Evolutionary conservation across 2,797 vertebrate genomes (phyloP).

Genomic region (Thunnus albacares): DNA sequence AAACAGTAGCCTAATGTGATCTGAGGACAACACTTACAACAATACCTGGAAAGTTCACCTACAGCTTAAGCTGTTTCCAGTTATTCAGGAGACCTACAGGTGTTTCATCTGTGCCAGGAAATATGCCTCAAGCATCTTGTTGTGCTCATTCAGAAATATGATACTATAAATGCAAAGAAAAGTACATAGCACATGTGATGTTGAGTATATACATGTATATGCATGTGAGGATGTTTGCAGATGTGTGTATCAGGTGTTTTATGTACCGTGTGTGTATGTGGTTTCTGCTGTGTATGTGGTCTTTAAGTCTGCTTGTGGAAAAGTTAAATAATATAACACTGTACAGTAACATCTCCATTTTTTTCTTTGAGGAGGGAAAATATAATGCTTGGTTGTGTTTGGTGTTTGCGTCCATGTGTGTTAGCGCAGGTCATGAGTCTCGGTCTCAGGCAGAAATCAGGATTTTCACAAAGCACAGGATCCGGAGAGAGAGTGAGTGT

Average conservation of each 20-base stretch:
- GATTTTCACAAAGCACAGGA: constrained; percentile 6
- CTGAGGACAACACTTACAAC: constrained; percentile 53
- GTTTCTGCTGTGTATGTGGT: constrained; percentile 22
- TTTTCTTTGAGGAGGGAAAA: constrained; percentile 13
- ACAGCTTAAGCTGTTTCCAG: constrained; percentile 51
- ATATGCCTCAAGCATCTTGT: constrained; percentile 25
- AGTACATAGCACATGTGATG: constrained; percentile 12
- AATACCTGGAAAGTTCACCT: constrained; percentile 67
- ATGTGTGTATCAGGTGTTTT: constrained; percentile 8
- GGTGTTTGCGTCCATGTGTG: constrained; percentile 12
- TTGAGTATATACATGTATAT: neutral
- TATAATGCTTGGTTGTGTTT: neutral
- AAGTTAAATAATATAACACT: neutral
- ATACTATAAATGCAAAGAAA: constrained; percentile 30
- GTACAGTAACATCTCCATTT: neutral
- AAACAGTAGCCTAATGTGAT: constrained; percentile 53
- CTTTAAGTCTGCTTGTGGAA: constrained; percentile 8
- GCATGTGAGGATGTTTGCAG: constrained; percentile 17
- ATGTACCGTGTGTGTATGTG: constrained; percentile 18
- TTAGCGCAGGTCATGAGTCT: constrained; percentile 30
- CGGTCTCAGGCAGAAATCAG: constrained; percentile 19
- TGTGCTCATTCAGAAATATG: constrained; percentile 32
- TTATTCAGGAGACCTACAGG: constrained; percentile 54
- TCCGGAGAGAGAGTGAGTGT: neutral
- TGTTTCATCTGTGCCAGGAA: constrained; percentile 61